These are phyloP conservation scores for Apostichopus leukothele DNA, from an alignment of 53 echinoderm and acorn worm genomes.

Conservation along the genomic window DNA sequence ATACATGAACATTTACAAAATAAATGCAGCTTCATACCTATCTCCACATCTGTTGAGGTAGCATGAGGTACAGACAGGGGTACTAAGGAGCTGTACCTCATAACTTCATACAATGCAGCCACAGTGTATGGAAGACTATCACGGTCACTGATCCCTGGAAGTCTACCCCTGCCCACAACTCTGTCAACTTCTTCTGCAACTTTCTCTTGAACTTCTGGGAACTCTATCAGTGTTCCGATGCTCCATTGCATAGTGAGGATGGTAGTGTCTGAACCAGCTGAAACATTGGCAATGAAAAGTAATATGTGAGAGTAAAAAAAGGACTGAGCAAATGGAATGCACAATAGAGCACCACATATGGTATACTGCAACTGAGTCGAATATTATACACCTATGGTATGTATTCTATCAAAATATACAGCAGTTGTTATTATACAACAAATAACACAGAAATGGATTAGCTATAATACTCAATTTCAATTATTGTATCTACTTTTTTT, in stretches of 20 bases:
- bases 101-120: constrained; percentile 58
- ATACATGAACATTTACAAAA: no score
- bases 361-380: no score
- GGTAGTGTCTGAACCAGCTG: constrained; percentile 70
- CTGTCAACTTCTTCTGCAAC: constrained; percentile 65
- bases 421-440: no score
- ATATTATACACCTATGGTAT: no score
- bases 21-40: constrained; percentile 19
- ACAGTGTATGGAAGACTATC: constrained; percentile 59
- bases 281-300: no score
- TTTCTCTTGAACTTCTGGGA: constrained; percentile 63
- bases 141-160: constrained; percentile 51
- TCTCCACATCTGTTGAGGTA: constrained; percentile 45
- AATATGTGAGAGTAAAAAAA: no score
- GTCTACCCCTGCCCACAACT: constrained; percentile 60
- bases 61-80: constrained; percentile 63
- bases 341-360: no score
- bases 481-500: no score
- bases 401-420: no score
- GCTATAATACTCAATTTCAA: no score
- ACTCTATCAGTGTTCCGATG: constrained; percentile 20
- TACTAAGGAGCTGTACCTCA: constrained; percentile 50
- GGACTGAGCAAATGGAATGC: no score
- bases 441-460: no score
- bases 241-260: constrained; percentile 61